Base-by-base conservation (phyloP, 2,797 vertebrate genomes). In the Pangasius larnaudii region DNA sequence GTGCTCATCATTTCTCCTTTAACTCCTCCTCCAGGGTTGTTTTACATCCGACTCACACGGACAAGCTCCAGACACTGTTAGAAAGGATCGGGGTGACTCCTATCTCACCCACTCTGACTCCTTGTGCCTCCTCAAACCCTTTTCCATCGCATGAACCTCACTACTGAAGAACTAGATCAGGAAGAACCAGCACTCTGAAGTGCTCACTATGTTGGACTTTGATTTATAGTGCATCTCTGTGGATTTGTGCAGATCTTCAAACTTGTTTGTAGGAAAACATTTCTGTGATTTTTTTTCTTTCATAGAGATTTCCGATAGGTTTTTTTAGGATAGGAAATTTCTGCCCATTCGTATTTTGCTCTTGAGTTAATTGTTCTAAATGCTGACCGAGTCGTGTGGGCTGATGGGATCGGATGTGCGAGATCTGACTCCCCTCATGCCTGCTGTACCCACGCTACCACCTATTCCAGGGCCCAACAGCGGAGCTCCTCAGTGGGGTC, bases 401-500 rank as follows among this genome's bases (percentile, higher is more conserved):
- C 90, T 93, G 91, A 95, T 96, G 95, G 96, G 97, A 92, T 98
- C 98, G 86, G 98, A 99, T 51, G 93, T 98, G 88, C 96, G 97
- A 91, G 98, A 99, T 88, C 96, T 99, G 91, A 98, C 96, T 86
- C 92, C 97, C 72, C 95, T 99, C 24, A 92, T 93, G 61, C 97
- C 98, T 0, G 95, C 97, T 0, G 95, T 98, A 81, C 94, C 98
- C 5, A 95, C 97, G 56, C 94, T 99, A 91, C 92, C 95, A 0
- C 95, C 94, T 92, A 98, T 98, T 89, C 93, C 96, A 90, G 95
- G 98, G 95, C 95, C 98, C 0, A 97, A 98, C 85, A 95, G 96
- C 79, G 94, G 96, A 39, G 96, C 96, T 61, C 95, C 96, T 14
- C 98, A 98, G 94, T 99, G 98, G 98, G 97, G 97, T 7, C 97